Base-by-base conservation (phyloP, 2,888 invertebrate species). In the Laothoe populi region DNA sequence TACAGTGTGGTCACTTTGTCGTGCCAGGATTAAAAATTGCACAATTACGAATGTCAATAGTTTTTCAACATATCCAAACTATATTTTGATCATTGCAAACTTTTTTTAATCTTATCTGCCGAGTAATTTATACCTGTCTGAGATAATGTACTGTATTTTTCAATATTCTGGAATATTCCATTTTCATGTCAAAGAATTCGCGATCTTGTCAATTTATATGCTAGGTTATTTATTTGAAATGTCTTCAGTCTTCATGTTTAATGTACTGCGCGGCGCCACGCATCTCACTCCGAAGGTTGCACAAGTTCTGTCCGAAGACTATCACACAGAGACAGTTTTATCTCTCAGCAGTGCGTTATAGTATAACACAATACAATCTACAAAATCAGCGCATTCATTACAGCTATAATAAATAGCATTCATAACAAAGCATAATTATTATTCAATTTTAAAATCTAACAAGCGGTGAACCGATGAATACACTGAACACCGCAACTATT, bases 261-360 rank as follows among this genome's bases (percentile, higher is more conserved):
- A 19, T 19, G 19, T 35, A 35, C 10, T 31, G 53, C 53, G 53
- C 10, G 53, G 53, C 53, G 53, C 53, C 53, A 35, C 19, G 31
- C 53, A 35, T 31, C 19, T 53, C 31, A 35, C 53, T 31, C 35
- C 7, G 31, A 53, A 53, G 53, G 53, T 53, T 53, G 35, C 53
- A 19, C 53, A 19, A 35, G 19, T 35, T 19, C 11, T 3, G 10
- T 35, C n/a, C 53, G 53, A 53, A 35, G 53, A 53, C 53, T 31
- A 53, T 11, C 10, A 35, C 19, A 21, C 31, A 16, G 19, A n/a
- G 23, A 46, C 10, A 19, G 35, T 48, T 24, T 48, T 24, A 24
- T n/a, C 46, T 46, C 23, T 2, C 4, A 21, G 23, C 23, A 23
- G 0, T 46, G 4, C 46, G 13, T 23, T 23, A 46, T 23, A 0